These are phyloP conservation scores for Drosophila mojavensis DNA, from an alignment of 1,140 invertebrate species.

Conservation along the genomic window DNA sequence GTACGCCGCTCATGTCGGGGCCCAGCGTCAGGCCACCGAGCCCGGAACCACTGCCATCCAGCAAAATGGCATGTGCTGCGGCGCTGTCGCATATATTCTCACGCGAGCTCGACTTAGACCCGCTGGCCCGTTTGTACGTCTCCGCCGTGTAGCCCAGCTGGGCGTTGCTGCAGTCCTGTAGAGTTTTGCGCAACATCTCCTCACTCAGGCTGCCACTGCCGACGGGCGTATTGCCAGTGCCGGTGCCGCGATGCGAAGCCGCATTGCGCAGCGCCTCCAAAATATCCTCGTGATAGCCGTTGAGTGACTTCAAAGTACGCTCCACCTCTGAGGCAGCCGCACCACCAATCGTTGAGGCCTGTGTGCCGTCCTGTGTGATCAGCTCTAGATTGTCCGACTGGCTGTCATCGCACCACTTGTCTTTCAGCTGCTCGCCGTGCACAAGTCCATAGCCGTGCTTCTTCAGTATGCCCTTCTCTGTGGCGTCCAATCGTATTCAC, in stretches of 20 bases:
- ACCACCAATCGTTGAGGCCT: slow-evolving; percentile 85
- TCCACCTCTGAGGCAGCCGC: slow-evolving; percentile 91
- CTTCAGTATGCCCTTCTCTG: slow-evolving; percentile 95
- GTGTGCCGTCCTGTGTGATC: slow-evolving; percentile 88
- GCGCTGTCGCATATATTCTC: slow-evolving; percentile 88
- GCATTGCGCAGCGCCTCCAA: slow-evolving; percentile 93
- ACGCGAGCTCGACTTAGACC: slow-evolving; percentile 85
- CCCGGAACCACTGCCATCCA: slow-evolving; percentile 61
- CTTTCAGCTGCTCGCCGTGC: slow-evolving; percentile 87
- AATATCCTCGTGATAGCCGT: slow-evolving; percentile 96
- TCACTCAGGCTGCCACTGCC: slow-evolving; percentile 87
- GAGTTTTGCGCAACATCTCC: slow-evolving; percentile 87
- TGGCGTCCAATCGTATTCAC: slow-evolving; percentile 71
- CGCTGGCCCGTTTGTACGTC: slow-evolving; percentile 87
- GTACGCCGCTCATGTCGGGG: slow-evolving; percentile 54
- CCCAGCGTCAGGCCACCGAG: slow-evolving; percentile 62
- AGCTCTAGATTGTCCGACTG: slow-evolving; percentile 90
- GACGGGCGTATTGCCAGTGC: slow-evolving; percentile 85
- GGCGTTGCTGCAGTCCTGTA: slow-evolving; percentile 87
- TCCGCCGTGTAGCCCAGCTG: slow-evolving; percentile 84
- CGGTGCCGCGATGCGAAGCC: slow-evolving; percentile 88
- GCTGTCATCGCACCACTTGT: slow-evolving; percentile 89
- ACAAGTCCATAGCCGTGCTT: slow-evolving; percentile 92
- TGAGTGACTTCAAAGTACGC: slow-evolving; percentile 92
- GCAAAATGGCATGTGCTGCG: slow-evolving; percentile 84